Percentiles rank a stretch among this genome's conserved stretches.
These are phyloP conservation scores for Drosophila parthenogenetica DNA, from an alignment of 2,888 invertebrate species.

Conservation along the genomic window DNA sequence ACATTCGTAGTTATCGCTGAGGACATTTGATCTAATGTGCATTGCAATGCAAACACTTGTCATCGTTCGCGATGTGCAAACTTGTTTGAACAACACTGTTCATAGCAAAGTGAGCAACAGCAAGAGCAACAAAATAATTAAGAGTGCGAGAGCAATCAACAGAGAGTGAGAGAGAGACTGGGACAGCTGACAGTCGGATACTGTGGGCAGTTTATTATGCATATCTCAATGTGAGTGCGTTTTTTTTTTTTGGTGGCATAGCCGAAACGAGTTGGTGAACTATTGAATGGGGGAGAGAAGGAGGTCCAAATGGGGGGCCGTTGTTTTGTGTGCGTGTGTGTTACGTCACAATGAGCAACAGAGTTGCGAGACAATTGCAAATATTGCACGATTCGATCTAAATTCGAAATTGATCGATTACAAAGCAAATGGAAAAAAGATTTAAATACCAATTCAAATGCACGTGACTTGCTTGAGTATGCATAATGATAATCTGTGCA, in stretches of 20 bases:
- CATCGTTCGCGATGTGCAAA: conserved; percentile 12
- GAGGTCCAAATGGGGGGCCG: neutral
- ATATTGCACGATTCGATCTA: conserved; percentile 39
- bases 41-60: conserved; percentile 23
- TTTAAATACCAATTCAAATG: conserved; percentile 37
- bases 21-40: conserved; percentile 22
- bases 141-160: conserved; percentile 7
- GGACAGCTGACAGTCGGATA: conserved; percentile 28
- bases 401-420: conserved; percentile 59
- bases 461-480: conserved; percentile 18
- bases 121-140: too few relatives aligned
- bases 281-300: neutral
- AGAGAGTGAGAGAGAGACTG: neutral
- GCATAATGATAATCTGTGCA: conserved; percentile 6
- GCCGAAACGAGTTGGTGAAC: conserved; percentile 3
- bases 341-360: conserved; percentile 49
- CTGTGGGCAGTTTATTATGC: conserved; percentile 27
- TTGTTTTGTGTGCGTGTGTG: conserved; percentile 22
- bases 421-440: conserved; percentile 25
- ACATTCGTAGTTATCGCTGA: neutral
- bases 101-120: neutral
- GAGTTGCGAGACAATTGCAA: conserved; percentile 46
- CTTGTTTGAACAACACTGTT: conserved; percentile 24
- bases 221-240: conserved; percentile 27
- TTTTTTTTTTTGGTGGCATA: conserved; percentile 13